These are phyloP conservation scores for Chelmon rostratus DNA, from an alignment of 2,797 vertebrate species.

Conservation along the genomic window DNA sequence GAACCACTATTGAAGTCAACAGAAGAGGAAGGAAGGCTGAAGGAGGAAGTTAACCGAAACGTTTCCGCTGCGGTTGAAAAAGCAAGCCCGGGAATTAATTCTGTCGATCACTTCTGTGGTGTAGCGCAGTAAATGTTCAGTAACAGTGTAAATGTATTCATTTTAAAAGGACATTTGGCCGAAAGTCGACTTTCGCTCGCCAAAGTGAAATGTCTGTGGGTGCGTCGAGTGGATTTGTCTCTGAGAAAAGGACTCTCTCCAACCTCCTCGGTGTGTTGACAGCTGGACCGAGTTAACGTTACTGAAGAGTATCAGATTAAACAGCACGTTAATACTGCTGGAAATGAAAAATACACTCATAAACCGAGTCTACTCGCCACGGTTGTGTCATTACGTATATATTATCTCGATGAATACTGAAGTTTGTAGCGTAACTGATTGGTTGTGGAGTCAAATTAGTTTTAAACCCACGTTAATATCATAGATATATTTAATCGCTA, in stretches of 20 bases:
- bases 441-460: background rate
- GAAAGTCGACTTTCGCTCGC: fast-evolving
- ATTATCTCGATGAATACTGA: background rate
- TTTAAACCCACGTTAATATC: background rate
- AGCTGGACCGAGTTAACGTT: background rate
- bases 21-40: conserved; percentile 29
- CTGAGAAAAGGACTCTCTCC: conserved; percentile 73
- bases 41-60: conserved; percentile 13
- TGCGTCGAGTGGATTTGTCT: conserved; percentile 49
- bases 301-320: background rate
- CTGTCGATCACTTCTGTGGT: too few species aligned
- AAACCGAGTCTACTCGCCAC: background rate
- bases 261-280: conserved; percentile 82
- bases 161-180: fast-evolving
- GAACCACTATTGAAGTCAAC: too few species aligned
- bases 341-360: fast-evolving
- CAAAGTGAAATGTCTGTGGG: conserved; percentile 61
- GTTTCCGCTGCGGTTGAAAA: background rate
- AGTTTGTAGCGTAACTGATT: too few species aligned
- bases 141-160: too few species aligned
- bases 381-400: background rate
- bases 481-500: background rate
- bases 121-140: fast-evolving
- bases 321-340: too few species aligned
- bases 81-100: fast-evolving